phyloP scores from a whole-genome alignment of 2,797 vertebrate species.

The Gastrophryne carolinensis region DNA sequence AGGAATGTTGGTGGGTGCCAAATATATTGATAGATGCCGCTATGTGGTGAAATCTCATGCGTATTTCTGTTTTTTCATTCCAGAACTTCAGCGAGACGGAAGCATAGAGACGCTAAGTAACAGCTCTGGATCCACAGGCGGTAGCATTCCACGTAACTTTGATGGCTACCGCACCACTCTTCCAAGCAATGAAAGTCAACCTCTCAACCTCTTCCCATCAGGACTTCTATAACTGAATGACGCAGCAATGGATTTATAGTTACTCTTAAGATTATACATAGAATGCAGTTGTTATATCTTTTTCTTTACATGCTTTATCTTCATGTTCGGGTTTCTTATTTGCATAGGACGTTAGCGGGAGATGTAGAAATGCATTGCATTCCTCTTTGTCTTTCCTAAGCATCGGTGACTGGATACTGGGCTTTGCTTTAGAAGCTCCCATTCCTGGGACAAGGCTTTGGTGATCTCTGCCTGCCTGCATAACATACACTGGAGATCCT shows the following conservation, averaged over 20 bases:
- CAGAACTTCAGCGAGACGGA: constrained; percentile 97
- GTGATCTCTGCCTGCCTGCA: constrained; percentile 24
- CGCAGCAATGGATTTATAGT: background rate
- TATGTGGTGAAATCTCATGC: background rate
- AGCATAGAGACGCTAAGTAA: constrained; percentile 99
- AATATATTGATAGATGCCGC: no score
- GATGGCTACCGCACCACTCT: constrained; percentile 93
- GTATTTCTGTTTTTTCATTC: constrained; percentile 45
- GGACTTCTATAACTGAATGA: constrained; percentile 74
- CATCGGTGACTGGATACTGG: background rate
- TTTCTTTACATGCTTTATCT: background rate
- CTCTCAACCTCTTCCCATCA: constrained; percentile 92
- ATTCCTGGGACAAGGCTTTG: constrained; percentile 37
- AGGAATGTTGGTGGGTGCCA: no score
- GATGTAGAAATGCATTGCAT: background rate
- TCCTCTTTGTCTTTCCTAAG: background rate
- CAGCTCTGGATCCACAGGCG: constrained; percentile 96
- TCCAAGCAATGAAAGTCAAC: constrained; percentile 94
- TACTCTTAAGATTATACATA: background rate
- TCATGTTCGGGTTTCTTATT: background rate
- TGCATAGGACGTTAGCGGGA: background rate
- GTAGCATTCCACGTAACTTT: constrained; percentile 94
- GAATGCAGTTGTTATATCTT: background rate
- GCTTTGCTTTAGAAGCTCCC: constrained; percentile 15
- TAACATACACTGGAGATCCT: constrained; percentile 36